A percentile compares a stretch with the other conserved stretches of the same genome.
Conservation (phyloP, 2,888 invertebrate genomes). For the Ryuthela nishihirai region DNA sequence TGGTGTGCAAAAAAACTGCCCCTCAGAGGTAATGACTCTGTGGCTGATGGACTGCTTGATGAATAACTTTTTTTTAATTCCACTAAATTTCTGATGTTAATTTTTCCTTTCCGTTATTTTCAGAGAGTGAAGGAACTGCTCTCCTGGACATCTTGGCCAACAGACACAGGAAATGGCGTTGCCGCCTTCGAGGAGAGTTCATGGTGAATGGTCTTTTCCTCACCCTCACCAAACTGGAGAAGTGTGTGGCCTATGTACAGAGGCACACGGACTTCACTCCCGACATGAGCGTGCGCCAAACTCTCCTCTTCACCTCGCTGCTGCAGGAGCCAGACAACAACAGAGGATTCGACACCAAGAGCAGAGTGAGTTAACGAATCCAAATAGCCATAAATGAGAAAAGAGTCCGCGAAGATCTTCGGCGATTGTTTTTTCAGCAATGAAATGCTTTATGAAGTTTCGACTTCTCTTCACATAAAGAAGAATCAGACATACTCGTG, state of each 20-base stretch:
- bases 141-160: constrained; percentile 83
- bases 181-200: constrained; percentile 68
- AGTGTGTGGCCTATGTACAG: constrained; percentile 70
- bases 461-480: too few relatives aligned
- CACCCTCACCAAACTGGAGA: constrained; percentile 64
- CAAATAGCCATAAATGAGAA: too few relatives aligned
- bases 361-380: constrained; percentile 66
- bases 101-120: constrained; percentile 12
- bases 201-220: constrained; percentile 82
- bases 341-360: constrained; percentile 66
- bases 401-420: too few relatives aligned
- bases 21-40: too few relatives aligned
- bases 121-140: constrained; percentile 75
- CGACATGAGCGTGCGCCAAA: constrained; percentile 84
- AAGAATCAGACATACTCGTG: too few relatives aligned
- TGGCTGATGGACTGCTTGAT: too few relatives aligned
- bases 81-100: not conserved
- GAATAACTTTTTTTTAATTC: too few relatives aligned
- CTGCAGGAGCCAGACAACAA: constrained; percentile 58
- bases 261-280: constrained; percentile 73
- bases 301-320: constrained; percentile 76
- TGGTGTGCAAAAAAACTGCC: too few relatives aligned
- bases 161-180: constrained; percentile 55
- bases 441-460: too few relatives aligned
- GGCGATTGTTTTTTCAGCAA: too few relatives aligned